Evolutionary conservation across 1,140 invertebrate species (phyloP).

Genomic region (Philotrypesis tridentata): DNA sequence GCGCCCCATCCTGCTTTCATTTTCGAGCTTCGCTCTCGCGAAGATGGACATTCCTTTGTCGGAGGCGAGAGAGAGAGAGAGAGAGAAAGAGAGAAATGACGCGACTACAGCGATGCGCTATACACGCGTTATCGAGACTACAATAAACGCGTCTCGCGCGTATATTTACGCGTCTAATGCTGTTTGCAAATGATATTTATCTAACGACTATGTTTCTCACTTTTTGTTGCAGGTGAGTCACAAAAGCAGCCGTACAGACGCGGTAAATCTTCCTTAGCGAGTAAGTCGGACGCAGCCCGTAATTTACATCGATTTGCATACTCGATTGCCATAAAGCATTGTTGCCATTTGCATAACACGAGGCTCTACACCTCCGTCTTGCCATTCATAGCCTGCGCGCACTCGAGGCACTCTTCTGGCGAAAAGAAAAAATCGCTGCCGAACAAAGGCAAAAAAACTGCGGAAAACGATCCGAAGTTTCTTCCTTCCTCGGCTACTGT

Average conservation of each 20-base stretch:
- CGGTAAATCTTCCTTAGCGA: not conserved
- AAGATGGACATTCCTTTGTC: not conserved
- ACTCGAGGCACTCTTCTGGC: not conserved
- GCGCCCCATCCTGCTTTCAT: not conserved
- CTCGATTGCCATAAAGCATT: not conserved
- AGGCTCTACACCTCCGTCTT: not conserved
- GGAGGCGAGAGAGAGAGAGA: too few relatives aligned
- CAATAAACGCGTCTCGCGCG: too few relatives aligned
- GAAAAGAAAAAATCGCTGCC: not conserved
- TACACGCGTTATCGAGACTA: too few relatives aligned
- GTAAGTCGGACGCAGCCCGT: slow-evolving; percentile 5
- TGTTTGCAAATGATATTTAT: not conserved
- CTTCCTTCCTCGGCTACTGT: not conserved
- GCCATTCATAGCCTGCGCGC: not conserved
- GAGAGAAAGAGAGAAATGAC: too few relatives aligned
- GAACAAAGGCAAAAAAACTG: not conserved
- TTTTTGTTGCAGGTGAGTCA: slow-evolving; percentile 42
- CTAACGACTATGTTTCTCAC: not conserved
- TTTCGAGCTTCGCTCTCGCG: not conserved
- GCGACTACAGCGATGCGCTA: too few relatives aligned
- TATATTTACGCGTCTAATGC: too few relatives aligned
- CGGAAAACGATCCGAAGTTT: too few relatives aligned
- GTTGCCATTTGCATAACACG: not conserved
- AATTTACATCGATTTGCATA: not conserved
- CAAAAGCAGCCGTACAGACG: not conserved